A percentile compares a stretch with the other conserved stretches of the same genome.
phyloP scores from a whole-genome alignment of 1,140 invertebrate species.

The Lineus longissimus region DNA sequence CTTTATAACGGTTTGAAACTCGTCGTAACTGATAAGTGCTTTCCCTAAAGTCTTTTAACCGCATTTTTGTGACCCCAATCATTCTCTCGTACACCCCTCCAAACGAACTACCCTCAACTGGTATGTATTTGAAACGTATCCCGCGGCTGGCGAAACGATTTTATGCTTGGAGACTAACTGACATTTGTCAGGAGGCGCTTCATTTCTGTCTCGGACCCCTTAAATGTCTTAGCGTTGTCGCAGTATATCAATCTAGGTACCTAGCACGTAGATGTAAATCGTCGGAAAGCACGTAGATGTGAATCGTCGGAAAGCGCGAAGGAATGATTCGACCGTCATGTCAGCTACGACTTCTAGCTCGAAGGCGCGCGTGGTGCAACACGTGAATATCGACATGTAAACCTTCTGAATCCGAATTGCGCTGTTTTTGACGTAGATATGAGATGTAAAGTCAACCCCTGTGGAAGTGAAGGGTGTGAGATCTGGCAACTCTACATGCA shows the following conservation, averaged over 20 bases:
- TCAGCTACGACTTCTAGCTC: not conserved
- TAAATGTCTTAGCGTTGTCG: conserved; percentile 2
- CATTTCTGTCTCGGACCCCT: not conserved
- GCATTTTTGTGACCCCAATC: not conserved
- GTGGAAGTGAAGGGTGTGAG: not conserved
- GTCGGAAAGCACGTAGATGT: no score
- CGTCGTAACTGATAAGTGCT: not conserved
- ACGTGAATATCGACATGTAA: not conserved
- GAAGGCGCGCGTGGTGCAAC: not conserved
- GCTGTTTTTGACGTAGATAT: conserved; percentile 1
- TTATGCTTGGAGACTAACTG: not conserved
- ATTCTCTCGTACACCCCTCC: not conserved
- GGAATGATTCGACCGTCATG: not conserved
- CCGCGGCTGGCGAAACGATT: not conserved
- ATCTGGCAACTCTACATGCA: not conserved
- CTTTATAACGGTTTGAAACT: not conserved
- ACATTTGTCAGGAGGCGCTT: not conserved
- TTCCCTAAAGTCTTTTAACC: not conserved
- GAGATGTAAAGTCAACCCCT: not conserved
- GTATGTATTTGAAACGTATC: not conserved
- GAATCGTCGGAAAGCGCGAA: not conserved
- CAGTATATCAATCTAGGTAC: not conserved
- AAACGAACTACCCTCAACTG: not conserved
- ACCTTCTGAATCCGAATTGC: not conserved
- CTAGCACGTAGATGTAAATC: not conserved